Conservation (phyloP, 2,888 invertebrate genomes). For the Aphidoletes aphidimyza region DNA sequence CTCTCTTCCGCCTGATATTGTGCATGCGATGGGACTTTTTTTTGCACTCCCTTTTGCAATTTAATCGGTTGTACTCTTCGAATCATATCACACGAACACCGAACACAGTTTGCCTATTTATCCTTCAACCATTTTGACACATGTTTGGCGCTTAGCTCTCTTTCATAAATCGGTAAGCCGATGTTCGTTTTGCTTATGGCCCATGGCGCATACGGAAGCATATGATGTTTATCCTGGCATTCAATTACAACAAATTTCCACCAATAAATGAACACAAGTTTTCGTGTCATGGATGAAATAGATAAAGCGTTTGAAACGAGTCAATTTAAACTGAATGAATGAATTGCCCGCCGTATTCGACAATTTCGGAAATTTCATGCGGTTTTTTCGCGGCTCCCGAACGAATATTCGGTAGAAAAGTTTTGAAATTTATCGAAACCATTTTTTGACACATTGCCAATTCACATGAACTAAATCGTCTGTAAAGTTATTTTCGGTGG, state of each 20-base stretch:
- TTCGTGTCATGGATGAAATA: conserved; percentile 34
- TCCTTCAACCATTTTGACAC: conserved; percentile 19
- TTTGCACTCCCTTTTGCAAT: background rate
- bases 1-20: background rate
- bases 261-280: background rate
- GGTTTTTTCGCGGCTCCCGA: background rate
- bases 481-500: background rate
- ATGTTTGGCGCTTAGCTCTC: background rate
- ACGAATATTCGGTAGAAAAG: background rate
- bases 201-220: background rate
- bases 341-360: no score
- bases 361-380: conserved; percentile 19
- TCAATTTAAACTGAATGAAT: background rate
- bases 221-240: background rate
- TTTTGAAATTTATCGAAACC: background rate
- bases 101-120: background rate
- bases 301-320: conserved; percentile 10
- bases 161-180: background rate
- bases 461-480: background rate
- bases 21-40: background rate
- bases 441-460: background rate
- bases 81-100: conserved; percentile 23
- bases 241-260: conserved; percentile 11
- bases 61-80: background rate
- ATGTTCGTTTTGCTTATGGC: conserved; percentile 12